A percentile compares a stretch with the other conserved stretches of the same genome.
Evolutionary conservation across 2,113 vertebrate genomes (phyloP).

Genomic region (Laticauda colubrina): DNA sequence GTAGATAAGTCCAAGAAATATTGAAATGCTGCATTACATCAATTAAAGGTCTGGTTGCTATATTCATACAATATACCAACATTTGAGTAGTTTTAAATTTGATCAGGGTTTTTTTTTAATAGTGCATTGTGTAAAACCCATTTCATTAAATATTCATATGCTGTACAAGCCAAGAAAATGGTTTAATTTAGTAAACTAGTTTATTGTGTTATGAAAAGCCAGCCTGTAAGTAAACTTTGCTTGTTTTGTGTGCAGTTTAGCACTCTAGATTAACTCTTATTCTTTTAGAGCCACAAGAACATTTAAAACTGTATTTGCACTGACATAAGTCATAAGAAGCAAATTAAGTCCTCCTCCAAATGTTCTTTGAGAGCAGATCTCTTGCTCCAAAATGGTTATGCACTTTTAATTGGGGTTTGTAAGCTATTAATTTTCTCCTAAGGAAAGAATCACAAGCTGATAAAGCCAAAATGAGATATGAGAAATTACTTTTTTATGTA

Average conservation of each 20-base stretch:
- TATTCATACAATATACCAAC: neutral
- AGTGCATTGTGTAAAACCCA: neutral
- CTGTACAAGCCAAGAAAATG: neutral
- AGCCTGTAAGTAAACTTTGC: neutral
- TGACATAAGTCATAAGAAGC: neutral
- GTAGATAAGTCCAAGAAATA: neutral
- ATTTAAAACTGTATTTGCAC: neutral
- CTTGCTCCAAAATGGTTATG: neutral
- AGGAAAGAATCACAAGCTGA: neutral
- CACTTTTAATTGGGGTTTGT: neutral
- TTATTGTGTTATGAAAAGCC: neutral
- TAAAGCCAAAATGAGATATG: neutral
- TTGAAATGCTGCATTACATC: neutral
- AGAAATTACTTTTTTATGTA: neutral
- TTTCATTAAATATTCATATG: neutral
- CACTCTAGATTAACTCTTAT: neutral
- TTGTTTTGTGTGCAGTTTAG: neutral
- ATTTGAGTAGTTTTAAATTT: neutral
- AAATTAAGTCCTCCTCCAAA: neutral
- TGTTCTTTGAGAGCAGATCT: neutral
- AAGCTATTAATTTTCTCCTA: neutral
- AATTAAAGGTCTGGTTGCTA: neutral
- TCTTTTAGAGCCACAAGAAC: neutral
- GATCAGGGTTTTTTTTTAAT: neutral
- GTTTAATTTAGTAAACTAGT: neutral